Evolutionary conservation across 2,888 invertebrate genomes (phyloP).

Genomic region (Coremacera marginata): DNA sequence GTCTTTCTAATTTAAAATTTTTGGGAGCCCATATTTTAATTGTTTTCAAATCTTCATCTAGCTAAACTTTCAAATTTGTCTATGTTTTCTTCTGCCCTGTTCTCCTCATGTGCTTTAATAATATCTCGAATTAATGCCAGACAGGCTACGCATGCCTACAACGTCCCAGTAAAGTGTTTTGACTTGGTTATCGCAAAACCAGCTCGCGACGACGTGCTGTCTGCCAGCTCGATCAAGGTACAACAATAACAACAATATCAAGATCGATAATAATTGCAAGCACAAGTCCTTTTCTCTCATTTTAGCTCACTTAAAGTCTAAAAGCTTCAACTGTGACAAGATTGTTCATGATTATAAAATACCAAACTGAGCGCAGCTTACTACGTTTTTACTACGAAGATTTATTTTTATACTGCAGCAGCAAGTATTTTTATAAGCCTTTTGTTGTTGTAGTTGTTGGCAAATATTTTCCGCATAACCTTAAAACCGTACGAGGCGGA

Average conservation of each 20-base stretch:
- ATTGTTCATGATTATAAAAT: slow-evolving; percentile 25
- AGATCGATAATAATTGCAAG: not conserved
- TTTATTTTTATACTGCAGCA: slow-evolving; percentile 44
- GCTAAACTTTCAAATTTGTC: too few species aligned
- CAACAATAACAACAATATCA: slow-evolving; percentile 4
- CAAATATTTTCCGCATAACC: not conserved
- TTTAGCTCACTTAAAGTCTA: slow-evolving; percentile 22
- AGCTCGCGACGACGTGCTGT: slow-evolving; percentile 40
- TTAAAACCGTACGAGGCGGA: not conserved
- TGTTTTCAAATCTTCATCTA: too few species aligned
- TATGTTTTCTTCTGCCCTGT: too few species aligned
- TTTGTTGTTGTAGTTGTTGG: slow-evolving; percentile 1
- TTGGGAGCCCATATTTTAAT: too few species aligned
- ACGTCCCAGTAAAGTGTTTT: not conserved
- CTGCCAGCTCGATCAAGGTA: slow-evolving; percentile 32
- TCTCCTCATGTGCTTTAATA: too few species aligned
- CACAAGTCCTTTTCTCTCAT: not conserved
- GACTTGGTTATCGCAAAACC: slow-evolving; percentile 15
- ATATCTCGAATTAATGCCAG: slow-evolving; percentile 10
- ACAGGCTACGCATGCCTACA: not conserved
- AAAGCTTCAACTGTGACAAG: slow-evolving; percentile 22
- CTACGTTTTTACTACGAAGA: slow-evolving; percentile 42
- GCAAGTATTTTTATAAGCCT: slow-evolving; percentile 33
- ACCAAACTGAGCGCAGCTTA: slow-evolving; percentile 30
- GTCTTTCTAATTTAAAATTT: too few species aligned